Base-by-base conservation (phyloP, 2,888 invertebrate genomes). In the Parochlus steinenii region DNA sequence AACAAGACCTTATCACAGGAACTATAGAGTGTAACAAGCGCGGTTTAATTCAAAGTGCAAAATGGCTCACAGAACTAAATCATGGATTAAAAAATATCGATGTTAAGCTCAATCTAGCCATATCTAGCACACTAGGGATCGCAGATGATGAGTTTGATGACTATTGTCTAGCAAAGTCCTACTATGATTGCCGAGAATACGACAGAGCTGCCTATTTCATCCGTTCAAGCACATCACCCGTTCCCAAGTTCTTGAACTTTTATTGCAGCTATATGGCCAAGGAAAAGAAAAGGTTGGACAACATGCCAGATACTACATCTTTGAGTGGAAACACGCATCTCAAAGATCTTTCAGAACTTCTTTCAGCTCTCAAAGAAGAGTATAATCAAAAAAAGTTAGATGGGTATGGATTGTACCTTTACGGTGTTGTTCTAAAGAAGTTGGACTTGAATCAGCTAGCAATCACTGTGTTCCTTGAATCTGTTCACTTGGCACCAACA, bases 171-270 rank as follows among this genome's bases (percentile, higher is more conserved):
- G 83, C 86, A 0, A 87, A 85, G 55, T 76, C 79, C 42, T 90
- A 85, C 54, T 90, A 89, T 52, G 87, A 92, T 57, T 64, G 80
- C 28, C 79, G 82, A 46, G 93, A 95, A 55, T 93, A 87, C 54
- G 87, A 89, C 18, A 40, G 86, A 49, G 78, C 82, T 37, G 81
- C 85, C 0, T 76, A 76, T 60, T 85, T 83, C 49, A 64, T 82
- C 6, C 71, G 77, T 46, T 67, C 73, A 39, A 76, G 77, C 46
- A 62, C 62, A 25, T 74, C 74, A 39, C 62, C 71, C 0, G 79
- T 80, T 52, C 73, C 77, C 27, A 68, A 74, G 41, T 95, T 93
- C 56, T 61, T 95, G 17, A 74, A 83, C 53, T 71, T 78, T 45
- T 95, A 92, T 55, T 72, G 89, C 0, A 70, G 73, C 20, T 95